Evolutionary conservation across 2,888 invertebrate genomes (phyloP), one percentile per base, ranked within the genome.

Genomic region (Notodonta ziczac): DNA sequence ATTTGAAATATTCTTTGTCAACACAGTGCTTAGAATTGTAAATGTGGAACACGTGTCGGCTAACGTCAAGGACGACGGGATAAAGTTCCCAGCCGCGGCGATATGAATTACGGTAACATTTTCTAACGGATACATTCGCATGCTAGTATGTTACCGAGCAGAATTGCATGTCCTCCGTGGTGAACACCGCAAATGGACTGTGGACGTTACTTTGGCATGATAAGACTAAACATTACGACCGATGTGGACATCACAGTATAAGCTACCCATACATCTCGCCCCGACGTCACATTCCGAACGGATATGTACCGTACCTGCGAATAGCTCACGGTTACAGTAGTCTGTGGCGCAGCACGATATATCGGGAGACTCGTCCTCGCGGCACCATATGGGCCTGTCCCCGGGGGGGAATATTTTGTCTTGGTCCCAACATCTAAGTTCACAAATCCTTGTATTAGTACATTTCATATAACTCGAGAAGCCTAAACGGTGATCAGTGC

Each of bases 261-360:
- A 90, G 91, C 90, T 81, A 74, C 88, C 90, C 86, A 80, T 66
- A 78, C 70, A 74, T 76, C 70, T 72, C 76, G 79, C 75, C 82
- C 84, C 72, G 81, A 86, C 85, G 83, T 78, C 85, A 88, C 87
- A 87, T 85, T 84, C 82, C 80, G 74, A 73, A 79, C 70, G 67
- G 71, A 75, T 82, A 54, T 39, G 39, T 39, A 84, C 87, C 85
- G 84, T 91, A 92, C 92, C 92, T 90, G 86, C 73, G 79, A 85
- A 79, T 77, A 84, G 73, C 81, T 82, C 78, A 82, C 84, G 86
- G 84, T 96, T 97, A 95, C 97, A 97, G 94, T 94, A 95, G 94
- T 96, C 96, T 87, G 94, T 93, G 80, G 94, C 87, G 93, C 96
- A 97, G 95, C 96, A 97, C 76, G 83, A 82, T 71, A 93, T 88